Evolutionary conservation across 1,140 invertebrate genomes (phyloP), one percentile per base, ranked within the genome.

Genomic region (Aplysia californica): DNA sequence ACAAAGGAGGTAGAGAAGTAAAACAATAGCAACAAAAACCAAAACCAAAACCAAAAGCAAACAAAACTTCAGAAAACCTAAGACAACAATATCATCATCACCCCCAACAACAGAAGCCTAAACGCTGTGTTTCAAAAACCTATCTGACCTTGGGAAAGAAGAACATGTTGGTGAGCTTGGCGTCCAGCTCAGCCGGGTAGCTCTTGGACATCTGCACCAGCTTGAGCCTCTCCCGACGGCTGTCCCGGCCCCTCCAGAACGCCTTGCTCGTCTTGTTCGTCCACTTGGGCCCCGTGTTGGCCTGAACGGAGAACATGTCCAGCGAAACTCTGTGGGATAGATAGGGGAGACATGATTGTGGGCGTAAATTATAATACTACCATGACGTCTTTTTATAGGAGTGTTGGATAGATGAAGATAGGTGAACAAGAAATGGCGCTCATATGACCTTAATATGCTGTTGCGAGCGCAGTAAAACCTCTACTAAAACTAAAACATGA

Each of bases 111-210:
- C n/a, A n/a, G n/a, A n/a, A n/a, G n/a, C n/a, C n/a, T n/a, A n/a
- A n/a, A n/a, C n/a, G n/a, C n/a, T n/a, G n/a, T n/a, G n/a, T n/a
- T n/a, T n/a, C n/a, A n/a, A n/a, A n/a, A n/a, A n/a, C n/a, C 66
- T 93, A 88, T 87, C 96, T 94, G 89, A 96, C 92, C 85, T 98
- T 93, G 74, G 93, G 92, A 86, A 96, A 99, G 90, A 99, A 99
- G 87, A 99, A 99, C 89, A 98, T 98, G 88, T 98, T 97, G 3
- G 97, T 99, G 4, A 99, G 92, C 0, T 96, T 96, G 18, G 93
- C 97, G 91, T 98, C 97, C 75, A 98, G 93, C 0, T 97, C 87
- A 72, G 96, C 92, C 3, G 96, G 94, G 91, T 97, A 82, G 75
- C 86, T 79, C 80, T 93, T 91, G 0, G 94, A 92, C 78, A 98